Conservation (phyloP, 2,113 vertebrate species). For the Ivindomyrus marchei region DNA sequence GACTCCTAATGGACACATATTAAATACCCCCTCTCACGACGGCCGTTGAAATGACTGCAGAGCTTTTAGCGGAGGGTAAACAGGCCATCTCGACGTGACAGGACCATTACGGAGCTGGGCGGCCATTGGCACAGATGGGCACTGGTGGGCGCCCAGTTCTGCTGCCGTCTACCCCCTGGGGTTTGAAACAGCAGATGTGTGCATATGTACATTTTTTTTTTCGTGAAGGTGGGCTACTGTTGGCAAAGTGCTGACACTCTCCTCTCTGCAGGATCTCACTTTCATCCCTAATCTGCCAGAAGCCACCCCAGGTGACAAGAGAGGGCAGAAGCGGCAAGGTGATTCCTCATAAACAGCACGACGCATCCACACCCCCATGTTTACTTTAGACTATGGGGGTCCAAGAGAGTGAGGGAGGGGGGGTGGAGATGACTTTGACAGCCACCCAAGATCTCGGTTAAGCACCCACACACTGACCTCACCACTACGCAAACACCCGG, state of each 20-base stretch:
- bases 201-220: neutral
- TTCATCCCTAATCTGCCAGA: neutral
- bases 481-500: neutral
- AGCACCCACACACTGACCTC: neutral
- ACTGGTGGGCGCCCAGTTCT: constrained; percentile 21
- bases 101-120: neutral
- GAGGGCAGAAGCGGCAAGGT: neutral
- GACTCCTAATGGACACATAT: constrained; percentile 13
- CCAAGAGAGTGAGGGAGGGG: neutral
- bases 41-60: constrained; percentile 7
- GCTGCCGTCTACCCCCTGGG: neutral
- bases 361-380: neutral
- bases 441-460: neutral
- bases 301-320: neutral
- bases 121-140: constrained; percentile 41
- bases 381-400: neutral
- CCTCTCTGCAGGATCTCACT: neutral
- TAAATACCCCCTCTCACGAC: neutral
- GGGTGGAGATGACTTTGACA: neutral
- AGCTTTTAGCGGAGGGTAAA: constrained; percentile 12
- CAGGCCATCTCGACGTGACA: neutral
- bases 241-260: neutral
- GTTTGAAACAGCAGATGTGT: constrained; percentile 9
- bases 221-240: neutral
- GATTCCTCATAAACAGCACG: neutral